These are phyloP conservation scores for Megaleporinus macrocephalus DNA, from an alignment of 2,113 vertebrate genomes.

Conservation along the genomic window DNA sequence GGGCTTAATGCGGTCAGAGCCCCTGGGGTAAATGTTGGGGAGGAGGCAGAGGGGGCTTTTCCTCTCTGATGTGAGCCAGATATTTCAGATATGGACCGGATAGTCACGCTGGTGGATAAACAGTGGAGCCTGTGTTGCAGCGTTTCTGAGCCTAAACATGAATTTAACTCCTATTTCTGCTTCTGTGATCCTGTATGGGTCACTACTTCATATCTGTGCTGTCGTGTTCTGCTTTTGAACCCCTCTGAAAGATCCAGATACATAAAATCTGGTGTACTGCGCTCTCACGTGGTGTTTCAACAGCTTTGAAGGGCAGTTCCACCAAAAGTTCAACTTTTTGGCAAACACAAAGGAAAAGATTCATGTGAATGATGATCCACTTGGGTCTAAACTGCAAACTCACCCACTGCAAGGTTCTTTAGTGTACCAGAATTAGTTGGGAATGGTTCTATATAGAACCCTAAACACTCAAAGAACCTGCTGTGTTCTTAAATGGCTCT, in stretches of 20 bases:
- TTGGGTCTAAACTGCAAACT: too few relatives aligned
- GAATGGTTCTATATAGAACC: too few relatives aligned
- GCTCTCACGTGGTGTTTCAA: not conserved
- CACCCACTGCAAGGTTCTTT: too few relatives aligned
- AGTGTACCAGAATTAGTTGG: too few relatives aligned
- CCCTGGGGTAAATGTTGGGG: constrained; percentile 70
- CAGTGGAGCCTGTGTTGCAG: too few relatives aligned
- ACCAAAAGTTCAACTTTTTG: not conserved
- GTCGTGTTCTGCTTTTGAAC: not conserved
- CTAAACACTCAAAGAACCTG: too few relatives aligned
- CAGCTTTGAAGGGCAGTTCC: not conserved
- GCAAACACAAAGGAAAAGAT: too few relatives aligned
- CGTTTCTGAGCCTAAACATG: too few relatives aligned
- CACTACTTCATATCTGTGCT: not conserved
- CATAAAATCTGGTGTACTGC: not conserved
- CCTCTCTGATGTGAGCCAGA: constrained; percentile 68
- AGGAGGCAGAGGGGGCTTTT: constrained; percentile 65
- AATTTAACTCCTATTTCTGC: not conserved
- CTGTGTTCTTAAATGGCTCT: too few relatives aligned
- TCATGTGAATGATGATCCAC: too few relatives aligned
- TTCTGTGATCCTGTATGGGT: not conserved
- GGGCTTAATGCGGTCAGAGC: constrained; percentile 74
- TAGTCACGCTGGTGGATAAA: not conserved
- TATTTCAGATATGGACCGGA: constrained; percentile 23
- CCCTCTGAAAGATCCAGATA: not conserved